Evolutionary conservation across 2,797 vertebrate species (phyloP).

Genomic region (Choloepus didactylus): DNA sequence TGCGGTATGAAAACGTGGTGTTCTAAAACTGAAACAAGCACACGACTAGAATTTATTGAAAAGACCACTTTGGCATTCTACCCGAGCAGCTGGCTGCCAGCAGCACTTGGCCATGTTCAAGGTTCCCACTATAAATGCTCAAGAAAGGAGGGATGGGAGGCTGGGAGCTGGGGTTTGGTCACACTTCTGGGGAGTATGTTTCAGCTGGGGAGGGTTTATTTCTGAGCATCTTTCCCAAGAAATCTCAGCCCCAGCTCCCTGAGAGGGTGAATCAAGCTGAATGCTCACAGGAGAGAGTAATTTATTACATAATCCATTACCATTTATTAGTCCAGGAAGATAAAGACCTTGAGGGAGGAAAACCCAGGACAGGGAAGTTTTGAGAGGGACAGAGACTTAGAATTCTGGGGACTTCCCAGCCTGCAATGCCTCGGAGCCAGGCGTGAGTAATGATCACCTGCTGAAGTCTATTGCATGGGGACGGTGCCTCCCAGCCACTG

Average conservation of each 20-base stretch:
- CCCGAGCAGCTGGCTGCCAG: background rate
- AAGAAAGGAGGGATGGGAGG: background rate
- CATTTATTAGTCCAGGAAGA: background rate
- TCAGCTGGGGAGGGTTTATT: background rate
- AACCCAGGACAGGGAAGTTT: background rate
- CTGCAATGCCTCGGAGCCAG: background rate
- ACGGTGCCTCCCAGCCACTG: background rate
- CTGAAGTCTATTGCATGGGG: accelerated
- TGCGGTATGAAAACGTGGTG: no score
- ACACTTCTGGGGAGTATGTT: no score
- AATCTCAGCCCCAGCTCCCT: background rate
- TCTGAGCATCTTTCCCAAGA: background rate
- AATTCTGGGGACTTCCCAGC: background rate
- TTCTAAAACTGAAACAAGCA: background rate
- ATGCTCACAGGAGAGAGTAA: background rate
- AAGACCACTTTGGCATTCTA: background rate
- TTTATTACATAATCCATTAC: no score
- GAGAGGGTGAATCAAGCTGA: background rate
- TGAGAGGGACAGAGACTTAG: background rate
- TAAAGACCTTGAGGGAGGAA: background rate
- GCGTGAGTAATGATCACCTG: background rate
- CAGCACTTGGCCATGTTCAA: background rate
- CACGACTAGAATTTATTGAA: background rate
- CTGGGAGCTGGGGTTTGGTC: background rate
- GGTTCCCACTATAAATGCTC: background rate